Percentiles rank a stretch among this genome's conserved stretches.
Evolutionary conservation across 2,888 invertebrate genomes (phyloP).

Genomic region (Poecilus cupreus): DNA sequence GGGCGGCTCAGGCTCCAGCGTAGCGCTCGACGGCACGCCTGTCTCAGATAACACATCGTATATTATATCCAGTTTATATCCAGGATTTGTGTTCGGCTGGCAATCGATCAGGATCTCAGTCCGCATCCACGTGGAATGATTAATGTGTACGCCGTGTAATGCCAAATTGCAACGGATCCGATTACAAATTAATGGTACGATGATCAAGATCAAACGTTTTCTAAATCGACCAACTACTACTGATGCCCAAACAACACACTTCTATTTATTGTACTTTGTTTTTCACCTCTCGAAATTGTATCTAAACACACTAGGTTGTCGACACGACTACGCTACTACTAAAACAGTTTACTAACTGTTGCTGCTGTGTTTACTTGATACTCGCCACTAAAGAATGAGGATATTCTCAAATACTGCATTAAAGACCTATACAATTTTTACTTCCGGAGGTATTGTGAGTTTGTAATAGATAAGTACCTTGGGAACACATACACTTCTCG

Average conservation of each 20-base stretch:
- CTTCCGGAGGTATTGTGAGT: no score
- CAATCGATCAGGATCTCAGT: conserved; percentile 50
- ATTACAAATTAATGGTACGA: conserved; percentile 58
- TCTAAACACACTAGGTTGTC: neutral
- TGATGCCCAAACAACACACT: neutral
- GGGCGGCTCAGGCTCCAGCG: neutral
- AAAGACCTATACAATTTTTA: no score
- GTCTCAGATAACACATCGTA: conserved; percentile 44
- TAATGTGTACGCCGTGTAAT: conserved; percentile 52
- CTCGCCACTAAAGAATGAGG: no score
- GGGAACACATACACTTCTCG: no score
- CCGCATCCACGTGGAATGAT: conserved; percentile 45
- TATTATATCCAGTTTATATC: conserved; percentile 55
- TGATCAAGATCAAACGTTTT: conserved; percentile 56
- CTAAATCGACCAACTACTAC: conserved; percentile 13
- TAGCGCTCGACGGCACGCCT: neutral
- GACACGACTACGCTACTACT: no score
- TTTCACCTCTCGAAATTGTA: no score
- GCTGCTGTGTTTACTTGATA: no score
- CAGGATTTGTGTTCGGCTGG: conserved; percentile 53
- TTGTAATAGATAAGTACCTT: no score
- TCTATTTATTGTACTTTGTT: neutral
- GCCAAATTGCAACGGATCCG: conserved; percentile 59
- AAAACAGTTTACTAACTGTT: neutral
- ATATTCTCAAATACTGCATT: no score